Percentiles rank a stretch among this genome's conserved stretches.
These are phyloP conservation scores for Altica lythri DNA, from an alignment of 2,888 invertebrate genomes.

Conservation along the genomic window DNA sequence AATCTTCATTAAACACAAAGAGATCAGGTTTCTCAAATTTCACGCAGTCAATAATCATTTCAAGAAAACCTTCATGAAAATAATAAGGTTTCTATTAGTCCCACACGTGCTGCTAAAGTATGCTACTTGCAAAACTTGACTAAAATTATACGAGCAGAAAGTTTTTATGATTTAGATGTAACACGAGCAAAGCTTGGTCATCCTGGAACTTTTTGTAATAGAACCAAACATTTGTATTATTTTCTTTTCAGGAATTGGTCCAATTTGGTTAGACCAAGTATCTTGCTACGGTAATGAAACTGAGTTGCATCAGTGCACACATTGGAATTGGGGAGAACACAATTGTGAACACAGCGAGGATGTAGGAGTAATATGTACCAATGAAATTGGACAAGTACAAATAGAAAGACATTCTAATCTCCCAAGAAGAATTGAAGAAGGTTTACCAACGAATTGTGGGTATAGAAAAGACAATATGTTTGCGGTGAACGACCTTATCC, in stretches of 20 bases:
- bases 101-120: too few species aligned
- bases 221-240: too few species aligned
- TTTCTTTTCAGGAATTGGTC: slow-evolving; percentile 59
- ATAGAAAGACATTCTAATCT: slow-evolving; percentile 38
- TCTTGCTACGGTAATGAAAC: slow-evolving; percentile 71
- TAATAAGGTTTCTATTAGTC: too few species aligned
- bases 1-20: too few species aligned
- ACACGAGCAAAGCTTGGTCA: too few species aligned
- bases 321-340: slow-evolving; percentile 70
- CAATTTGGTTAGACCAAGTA: slow-evolving; percentile 74
- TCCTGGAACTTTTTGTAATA: too few species aligned
- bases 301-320: slow-evolving; percentile 66
- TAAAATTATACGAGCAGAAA: too few species aligned
- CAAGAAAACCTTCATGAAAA: too few species aligned
- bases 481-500: slow-evolving; percentile 54
- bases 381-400: slow-evolving; percentile 50
- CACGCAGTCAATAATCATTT: too few species aligned
- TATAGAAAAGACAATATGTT: slow-evolving; percentile 59
- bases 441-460: slow-evolving; percentile 57
- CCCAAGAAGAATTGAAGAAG: slow-evolving; percentile 9
- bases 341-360: slow-evolving; percentile 78
- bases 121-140: too few species aligned
- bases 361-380: slow-evolving; percentile 59
- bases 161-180: too few species aligned
- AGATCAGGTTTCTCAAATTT: too few species aligned